Conservation (phyloP, 2,888 invertebrate genomes). For the Alcis repandata region DNA sequence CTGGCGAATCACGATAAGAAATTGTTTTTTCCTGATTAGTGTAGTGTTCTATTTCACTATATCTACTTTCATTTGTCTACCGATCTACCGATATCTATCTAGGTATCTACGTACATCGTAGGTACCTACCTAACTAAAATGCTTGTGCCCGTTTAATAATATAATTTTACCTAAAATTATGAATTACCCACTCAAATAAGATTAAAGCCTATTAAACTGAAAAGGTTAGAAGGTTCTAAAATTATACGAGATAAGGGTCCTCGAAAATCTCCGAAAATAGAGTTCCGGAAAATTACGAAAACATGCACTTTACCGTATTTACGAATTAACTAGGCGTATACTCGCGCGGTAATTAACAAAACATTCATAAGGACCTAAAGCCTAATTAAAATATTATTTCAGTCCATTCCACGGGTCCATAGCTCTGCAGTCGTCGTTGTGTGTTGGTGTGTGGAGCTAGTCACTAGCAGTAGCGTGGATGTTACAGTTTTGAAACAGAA, state of each 20-base stretch:
- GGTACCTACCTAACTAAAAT: too few relatives aligned
- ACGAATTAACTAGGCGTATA: slow-evolving; percentile 39
- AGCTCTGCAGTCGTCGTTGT: slow-evolving; percentile 59
- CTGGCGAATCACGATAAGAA: too few relatives aligned
- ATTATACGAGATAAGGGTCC: not conserved
- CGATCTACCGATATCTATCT: too few relatives aligned
- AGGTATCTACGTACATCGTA: too few relatives aligned
- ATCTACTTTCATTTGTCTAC: too few relatives aligned
- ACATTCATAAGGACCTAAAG: slow-evolving; percentile 47
- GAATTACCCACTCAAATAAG: too few relatives aligned
- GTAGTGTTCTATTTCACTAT: too few relatives aligned
- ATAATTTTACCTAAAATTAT: not conserved
- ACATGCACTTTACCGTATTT: slow-evolving; percentile 36
- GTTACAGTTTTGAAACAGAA: too few relatives aligned
- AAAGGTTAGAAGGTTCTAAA: not conserved
- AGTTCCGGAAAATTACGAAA: slow-evolving; percentile 32
- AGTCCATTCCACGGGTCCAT: slow-evolving; percentile 61
- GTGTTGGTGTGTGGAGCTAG: slow-evolving; percentile 49
- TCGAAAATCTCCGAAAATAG: slow-evolving; percentile 15
- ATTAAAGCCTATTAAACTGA: not conserved
- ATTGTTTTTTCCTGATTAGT: too few relatives aligned
- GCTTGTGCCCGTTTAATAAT: too few relatives aligned
- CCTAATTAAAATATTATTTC: slow-evolving; percentile 67
- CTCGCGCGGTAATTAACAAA: slow-evolving; percentile 48
- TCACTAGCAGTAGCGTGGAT: not conserved